phyloP scores from a whole-genome alignment of 2,888 invertebrate species.

The Bellardia bayeri region DNA sequence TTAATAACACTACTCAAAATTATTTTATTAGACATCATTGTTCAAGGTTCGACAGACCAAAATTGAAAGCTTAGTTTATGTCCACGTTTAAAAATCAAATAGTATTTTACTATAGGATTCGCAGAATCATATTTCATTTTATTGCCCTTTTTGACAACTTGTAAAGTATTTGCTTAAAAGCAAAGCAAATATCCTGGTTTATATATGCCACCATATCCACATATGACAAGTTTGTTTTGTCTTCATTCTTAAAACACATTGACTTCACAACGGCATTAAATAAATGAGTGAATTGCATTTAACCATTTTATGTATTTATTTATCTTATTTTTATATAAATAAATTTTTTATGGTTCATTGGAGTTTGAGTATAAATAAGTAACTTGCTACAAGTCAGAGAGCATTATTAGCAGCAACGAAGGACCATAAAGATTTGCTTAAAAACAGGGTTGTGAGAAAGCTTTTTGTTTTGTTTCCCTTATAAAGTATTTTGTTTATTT shows the following conservation, averaged over 20 bases:
- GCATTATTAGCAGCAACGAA: slow-evolving; percentile 48
- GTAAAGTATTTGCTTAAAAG: slow-evolving; percentile 10
- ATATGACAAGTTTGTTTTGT: slow-evolving; percentile 7
- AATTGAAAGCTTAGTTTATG: too few relatives aligned
- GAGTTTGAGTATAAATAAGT: slow-evolving; percentile 40
- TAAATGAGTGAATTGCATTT: slow-evolving; percentile 59
- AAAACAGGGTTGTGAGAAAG: neutral
- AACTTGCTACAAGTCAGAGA: slow-evolving; percentile 12
- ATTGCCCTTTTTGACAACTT: neutral
- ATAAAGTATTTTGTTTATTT: slow-evolving; percentile 56
- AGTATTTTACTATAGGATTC: too few relatives aligned
- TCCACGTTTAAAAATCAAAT: too few relatives aligned
- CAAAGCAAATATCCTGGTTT: slow-evolving; percentile 25
- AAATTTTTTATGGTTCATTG: slow-evolving; percentile 62
- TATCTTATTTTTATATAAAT: slow-evolving; percentile 37
- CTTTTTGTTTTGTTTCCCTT: slow-evolving; percentile 7
- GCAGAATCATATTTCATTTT: neutral
- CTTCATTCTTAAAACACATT: slow-evolving; percentile 9
- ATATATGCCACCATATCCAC: neutral
- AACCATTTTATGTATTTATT: slow-evolving; percentile 66
- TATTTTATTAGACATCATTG: too few relatives aligned
- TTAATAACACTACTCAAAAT: too few relatives aligned
- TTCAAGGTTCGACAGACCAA: too few relatives aligned
- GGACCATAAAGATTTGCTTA: slow-evolving; percentile 47
- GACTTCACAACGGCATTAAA: slow-evolving; percentile 48